A percentile compares a stretch with the other conserved stretches of the same genome.
Conservation (phyloP, 1,140 invertebrate species). For the Leucophenga varia region DNA sequence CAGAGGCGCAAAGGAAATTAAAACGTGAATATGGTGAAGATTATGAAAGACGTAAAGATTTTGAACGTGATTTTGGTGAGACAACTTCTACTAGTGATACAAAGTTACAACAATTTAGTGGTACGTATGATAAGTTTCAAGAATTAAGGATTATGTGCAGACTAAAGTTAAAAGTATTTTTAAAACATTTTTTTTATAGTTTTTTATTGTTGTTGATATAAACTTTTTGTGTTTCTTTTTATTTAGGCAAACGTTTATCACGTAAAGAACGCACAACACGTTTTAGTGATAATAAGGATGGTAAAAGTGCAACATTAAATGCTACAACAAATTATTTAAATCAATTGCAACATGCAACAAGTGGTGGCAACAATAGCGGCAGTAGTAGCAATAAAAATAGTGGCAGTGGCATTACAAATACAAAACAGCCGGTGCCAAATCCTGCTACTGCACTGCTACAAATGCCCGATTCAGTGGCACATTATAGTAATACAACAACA, state of each 20-base stretch:
- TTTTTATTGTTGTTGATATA: too few species aligned
- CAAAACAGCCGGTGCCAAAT: constrained; percentile 37
- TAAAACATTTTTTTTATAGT: too few species aligned
- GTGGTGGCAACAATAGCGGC: neutral
- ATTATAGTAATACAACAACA: too few species aligned
- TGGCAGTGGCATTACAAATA: too few species aligned
- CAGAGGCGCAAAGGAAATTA: constrained; percentile 11
- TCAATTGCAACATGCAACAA: constrained; percentile 20
- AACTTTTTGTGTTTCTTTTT: neutral
- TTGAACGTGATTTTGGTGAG: constrained; percentile 21
- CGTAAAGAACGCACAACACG: constrained; percentile 47
- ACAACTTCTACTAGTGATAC: constrained; percentile 15
- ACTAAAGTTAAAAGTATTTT: neutral
- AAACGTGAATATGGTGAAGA: constrained; percentile 3
- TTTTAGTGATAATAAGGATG: constrained; percentile 52
- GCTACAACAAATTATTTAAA: constrained; percentile 23
- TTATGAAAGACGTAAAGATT: constrained; percentile 1
- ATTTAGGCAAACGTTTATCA: constrained; percentile 36
- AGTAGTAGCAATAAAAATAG: too few species aligned
- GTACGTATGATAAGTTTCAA: constrained; percentile 16
- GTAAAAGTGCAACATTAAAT: constrained; percentile 22
- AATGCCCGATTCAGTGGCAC: constrained; percentile 32
- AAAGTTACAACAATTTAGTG: constrained; percentile 39
- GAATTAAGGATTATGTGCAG: neutral
- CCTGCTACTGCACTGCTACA: constrained; percentile 38